Conservation (phyloP, 2,888 invertebrate genomes). For the Saturnia pavonia region DNA sequence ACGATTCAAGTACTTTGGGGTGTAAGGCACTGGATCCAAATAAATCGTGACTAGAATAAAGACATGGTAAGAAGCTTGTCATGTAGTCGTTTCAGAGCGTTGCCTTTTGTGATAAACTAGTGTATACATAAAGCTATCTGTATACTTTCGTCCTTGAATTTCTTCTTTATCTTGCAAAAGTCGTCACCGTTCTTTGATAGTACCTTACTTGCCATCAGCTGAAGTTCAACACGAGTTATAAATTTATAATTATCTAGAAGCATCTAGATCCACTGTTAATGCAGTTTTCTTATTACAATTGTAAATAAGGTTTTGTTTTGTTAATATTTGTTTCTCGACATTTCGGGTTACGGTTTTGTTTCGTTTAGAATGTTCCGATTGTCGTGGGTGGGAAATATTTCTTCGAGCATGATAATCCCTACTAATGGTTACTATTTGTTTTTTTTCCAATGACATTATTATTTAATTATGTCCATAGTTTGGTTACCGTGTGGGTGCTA, state of each 20-base stretch:
- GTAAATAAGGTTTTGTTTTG: background rate
- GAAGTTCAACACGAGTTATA: background rate
- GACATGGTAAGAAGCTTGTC: too few species aligned
- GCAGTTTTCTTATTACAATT: background rate
- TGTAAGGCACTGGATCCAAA: too few species aligned
- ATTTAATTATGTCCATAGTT: slow-evolving; percentile 26
- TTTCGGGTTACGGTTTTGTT: background rate
- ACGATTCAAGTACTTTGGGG: too few species aligned
- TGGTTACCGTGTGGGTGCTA: slow-evolving; percentile 44
- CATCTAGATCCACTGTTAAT: too few species aligned
- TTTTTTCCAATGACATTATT: slow-evolving; percentile 19
- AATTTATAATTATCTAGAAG: background rate
- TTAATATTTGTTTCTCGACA: background rate
- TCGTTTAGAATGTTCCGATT: background rate
- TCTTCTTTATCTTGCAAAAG: background rate
- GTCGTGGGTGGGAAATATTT: background rate
- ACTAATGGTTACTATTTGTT: background rate
- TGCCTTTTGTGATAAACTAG: background rate
- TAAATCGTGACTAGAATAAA: too few species aligned
- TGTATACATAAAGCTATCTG: background rate
- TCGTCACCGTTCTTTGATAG: background rate
- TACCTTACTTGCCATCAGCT: background rate
- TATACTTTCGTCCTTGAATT: background rate
- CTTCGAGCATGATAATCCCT: slow-evolving; percentile 3
- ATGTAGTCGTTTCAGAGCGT: too few species aligned